Evolutionary conservation across 2,797 vertebrate species (phyloP).

Genomic region (Crocidura indochinensis): DNA sequence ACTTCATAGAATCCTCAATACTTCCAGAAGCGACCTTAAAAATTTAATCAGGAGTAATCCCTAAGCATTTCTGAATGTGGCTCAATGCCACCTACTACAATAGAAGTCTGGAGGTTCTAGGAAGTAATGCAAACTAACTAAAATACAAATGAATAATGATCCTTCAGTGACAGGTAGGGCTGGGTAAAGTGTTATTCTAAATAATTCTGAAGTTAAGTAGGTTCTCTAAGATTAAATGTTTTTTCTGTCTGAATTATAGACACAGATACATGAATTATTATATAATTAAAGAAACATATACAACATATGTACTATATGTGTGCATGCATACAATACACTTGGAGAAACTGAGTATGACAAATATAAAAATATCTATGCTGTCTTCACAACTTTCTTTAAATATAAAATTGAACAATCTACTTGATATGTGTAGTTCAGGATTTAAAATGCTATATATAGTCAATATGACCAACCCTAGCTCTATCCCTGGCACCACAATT

Average conservation of each 20-base stretch:
- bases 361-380: background rate
- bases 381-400: constrained; percentile 20
- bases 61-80: too few species aligned
- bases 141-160: too few species aligned
- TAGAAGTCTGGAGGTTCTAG: background rate
- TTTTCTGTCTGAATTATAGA: background rate
- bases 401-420: too few species aligned
- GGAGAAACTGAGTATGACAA: background rate
- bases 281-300: background rate
- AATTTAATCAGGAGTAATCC: too few species aligned
- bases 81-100: too few species aligned
- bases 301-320: too few species aligned
- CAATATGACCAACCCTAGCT: too few species aligned
- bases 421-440: too few species aligned
- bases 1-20: too few species aligned
- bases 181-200: fast-evolving
- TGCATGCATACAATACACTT: background rate
- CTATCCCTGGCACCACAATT: too few species aligned
- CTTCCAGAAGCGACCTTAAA: too few species aligned
- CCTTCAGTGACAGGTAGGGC: background rate
- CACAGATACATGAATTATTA: background rate
- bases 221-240: background rate
- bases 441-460: too few species aligned
- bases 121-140: background rate
- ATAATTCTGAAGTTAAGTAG: background rate